phyloP scores from a whole-genome alignment of 2,888 invertebrate genomes.

The Seira sanloemensis region DNA sequence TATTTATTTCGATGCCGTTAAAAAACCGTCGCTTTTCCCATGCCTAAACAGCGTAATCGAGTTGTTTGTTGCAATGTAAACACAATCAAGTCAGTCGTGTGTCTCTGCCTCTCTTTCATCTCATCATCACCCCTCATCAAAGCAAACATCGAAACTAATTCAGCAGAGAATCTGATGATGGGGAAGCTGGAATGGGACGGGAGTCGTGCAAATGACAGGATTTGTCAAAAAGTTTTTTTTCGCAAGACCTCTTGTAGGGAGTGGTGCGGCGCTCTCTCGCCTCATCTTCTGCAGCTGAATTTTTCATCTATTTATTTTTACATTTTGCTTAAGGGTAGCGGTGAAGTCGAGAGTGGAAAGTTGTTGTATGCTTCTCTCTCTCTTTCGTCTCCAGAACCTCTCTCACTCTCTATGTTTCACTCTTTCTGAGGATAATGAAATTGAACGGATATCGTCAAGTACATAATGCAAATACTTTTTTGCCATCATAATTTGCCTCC shows the following conservation, averaged over 20 bases:
- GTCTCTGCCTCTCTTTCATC: conserved; percentile 7
- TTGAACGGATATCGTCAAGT: conserved; percentile 5
- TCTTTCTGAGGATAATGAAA: not conserved
- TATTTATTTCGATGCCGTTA: no score
- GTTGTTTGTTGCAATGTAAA: conserved; percentile 20
- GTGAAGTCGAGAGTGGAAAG: not conserved
- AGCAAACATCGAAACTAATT: conserved; percentile 5
- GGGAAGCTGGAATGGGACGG: not conserved
- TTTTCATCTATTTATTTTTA: not conserved
- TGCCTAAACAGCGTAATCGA: not conserved
- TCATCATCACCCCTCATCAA: conserved; percentile 19
- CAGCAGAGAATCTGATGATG: not conserved
- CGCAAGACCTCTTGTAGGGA: not conserved
- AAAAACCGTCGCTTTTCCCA: no score
- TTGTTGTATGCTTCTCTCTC: no score
- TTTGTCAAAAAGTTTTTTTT: not conserved
- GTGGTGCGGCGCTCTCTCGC: not conserved
- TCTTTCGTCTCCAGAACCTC: not conserved
- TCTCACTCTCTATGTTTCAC: not conserved
- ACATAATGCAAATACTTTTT: not conserved
- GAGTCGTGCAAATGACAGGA: conserved; percentile 11
- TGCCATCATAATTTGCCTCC: not conserved
- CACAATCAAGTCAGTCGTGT: conserved; percentile 17
- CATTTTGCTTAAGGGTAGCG: not conserved
- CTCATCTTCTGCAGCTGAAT: not conserved